phyloP scores from a whole-genome alignment of 2,797 vertebrate species.

The Otolemur crassicaudatus region DNA sequence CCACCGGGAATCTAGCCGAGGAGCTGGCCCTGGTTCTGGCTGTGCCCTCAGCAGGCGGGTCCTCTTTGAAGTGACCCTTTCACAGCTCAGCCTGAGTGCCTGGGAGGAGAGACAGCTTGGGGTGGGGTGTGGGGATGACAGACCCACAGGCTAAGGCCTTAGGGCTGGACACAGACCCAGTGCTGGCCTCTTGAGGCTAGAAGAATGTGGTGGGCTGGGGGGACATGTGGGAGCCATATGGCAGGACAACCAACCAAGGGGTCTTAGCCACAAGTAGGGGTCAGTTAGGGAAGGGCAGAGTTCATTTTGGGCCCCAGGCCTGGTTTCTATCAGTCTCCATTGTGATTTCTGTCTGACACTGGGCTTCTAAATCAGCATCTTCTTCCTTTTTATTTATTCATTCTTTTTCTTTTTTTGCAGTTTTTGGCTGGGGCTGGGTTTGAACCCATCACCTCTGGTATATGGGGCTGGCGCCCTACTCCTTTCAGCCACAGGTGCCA shows the following conservation, averaged over 20 bases:
- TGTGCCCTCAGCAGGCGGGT: slow-evolving; percentile 57
- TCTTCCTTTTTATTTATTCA: neutral
- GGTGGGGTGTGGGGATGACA: neutral
- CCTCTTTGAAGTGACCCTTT: slow-evolving; percentile 83
- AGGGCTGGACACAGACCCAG: neutral
- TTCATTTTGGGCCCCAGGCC: neutral
- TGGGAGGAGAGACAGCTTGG: slow-evolving; percentile 45
- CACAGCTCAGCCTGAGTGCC: slow-evolving; percentile 62
- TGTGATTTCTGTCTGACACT: slow-evolving; percentile 36
- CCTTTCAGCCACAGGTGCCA: too few relatives aligned
- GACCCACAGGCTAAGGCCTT: neutral
- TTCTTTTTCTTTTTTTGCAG: neutral
- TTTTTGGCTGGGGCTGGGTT: too few relatives aligned
- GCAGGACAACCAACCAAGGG: neutral
- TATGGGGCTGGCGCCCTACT: too few relatives aligned
- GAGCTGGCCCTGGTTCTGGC: slow-evolving; percentile 72
- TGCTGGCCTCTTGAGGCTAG: neutral
- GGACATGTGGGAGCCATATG: slow-evolving; percentile 37
- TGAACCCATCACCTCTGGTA: too few relatives aligned
- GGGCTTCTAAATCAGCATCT: neutral
- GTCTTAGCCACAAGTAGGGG: neutral
- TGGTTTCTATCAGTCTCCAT: neutral
- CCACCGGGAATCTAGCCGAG: slow-evolving; percentile 73
- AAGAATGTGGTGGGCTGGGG: slow-evolving; percentile 62
- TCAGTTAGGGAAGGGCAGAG: neutral